Evolutionary conservation across 2,113 vertebrate genomes (phyloP), one percentile per base, ranked within the genome.

Genomic region (Eptatretus burgeri): DNA sequence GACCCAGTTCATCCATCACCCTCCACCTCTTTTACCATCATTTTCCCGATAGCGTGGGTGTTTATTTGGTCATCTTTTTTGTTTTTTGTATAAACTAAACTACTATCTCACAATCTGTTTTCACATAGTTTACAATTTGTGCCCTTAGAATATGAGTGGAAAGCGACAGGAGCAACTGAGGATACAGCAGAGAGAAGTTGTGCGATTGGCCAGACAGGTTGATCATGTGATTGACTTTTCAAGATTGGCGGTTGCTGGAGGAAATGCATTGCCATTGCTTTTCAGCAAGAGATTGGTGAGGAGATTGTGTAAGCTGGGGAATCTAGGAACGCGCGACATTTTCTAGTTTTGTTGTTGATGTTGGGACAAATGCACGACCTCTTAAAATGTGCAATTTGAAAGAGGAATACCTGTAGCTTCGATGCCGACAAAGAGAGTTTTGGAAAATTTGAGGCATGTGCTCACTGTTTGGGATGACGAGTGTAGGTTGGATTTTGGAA

Each of bases 231-330:
- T 98, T 76, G 83, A 79, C 72, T 98, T 98, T 62, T 89, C 87
- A 12, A 84, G 86, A n/a, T 98, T 85, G 85, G 91, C 91, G 17
- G 87, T 94, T 67, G 79, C 76, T 1, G 85, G 82, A 13, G 87
- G 89, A 69, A 98, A 87, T 77, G 94, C 82, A 72, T 94, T 89
- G 0, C 86, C 88, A 1, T 72, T 94, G 65, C 81, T 98, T 1
- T 94, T 93, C 73, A 96, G 89, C 77, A 98, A 96, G 65, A 78
- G 87, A 13, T 77, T 89, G 82, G 91, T 98, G 73, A 75, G 84
- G 70, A 11, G 10, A 14, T 27, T 2, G 19, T 65, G 51, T 18
- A 5, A 13, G 18, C 14, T 52, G 13, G 50, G 17, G n/a, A 4
- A 3, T 13, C 14, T 17, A 27, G 18, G 13, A 14, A 20, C 17